Conservation (phyloP, 2,797 vertebrate genomes). For the Lacerta viridis region DNA sequence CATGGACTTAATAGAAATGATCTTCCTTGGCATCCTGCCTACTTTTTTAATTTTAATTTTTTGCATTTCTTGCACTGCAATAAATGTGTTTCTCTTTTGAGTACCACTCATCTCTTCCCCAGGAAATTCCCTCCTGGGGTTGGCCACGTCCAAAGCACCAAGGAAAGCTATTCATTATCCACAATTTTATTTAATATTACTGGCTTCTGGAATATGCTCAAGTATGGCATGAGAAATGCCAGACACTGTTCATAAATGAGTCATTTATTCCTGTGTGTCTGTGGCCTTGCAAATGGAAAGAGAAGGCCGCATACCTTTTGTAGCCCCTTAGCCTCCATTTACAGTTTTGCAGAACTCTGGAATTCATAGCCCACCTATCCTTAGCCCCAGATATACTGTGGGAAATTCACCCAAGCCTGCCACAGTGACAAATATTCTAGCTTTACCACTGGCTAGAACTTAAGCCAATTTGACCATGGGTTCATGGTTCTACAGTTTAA, state of each 20-base stretch:
- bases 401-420: neutral
- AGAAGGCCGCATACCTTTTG: neutral
- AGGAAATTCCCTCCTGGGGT: constrained; percentile 41
- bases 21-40: constrained; percentile 35
- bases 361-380: neutral
- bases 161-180: constrained; percentile 78
- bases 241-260: constrained; percentile 27
- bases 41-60: constrained; percentile 6
- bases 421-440: neutral
- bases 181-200: constrained; percentile 78
- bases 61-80: constrained; percentile 25
- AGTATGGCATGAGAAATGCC: constrained; percentile 37
- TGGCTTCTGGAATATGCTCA: constrained; percentile 43
- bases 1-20: constrained; percentile 27
- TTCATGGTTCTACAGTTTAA: neutral
- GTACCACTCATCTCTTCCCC: constrained; percentile 43
- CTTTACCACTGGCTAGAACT: neutral
- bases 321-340: neutral
- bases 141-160: constrained; percentile 68
- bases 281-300: neutral
- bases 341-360: neutral
- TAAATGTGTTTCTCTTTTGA: constrained; percentile 42
- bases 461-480: neutral
- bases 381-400: neutral
- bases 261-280: constrained; percentile 24